phyloP scores from a whole-genome alignment of 2,113 vertebrate species.

The Chelonoidis abingdonii region DNA sequence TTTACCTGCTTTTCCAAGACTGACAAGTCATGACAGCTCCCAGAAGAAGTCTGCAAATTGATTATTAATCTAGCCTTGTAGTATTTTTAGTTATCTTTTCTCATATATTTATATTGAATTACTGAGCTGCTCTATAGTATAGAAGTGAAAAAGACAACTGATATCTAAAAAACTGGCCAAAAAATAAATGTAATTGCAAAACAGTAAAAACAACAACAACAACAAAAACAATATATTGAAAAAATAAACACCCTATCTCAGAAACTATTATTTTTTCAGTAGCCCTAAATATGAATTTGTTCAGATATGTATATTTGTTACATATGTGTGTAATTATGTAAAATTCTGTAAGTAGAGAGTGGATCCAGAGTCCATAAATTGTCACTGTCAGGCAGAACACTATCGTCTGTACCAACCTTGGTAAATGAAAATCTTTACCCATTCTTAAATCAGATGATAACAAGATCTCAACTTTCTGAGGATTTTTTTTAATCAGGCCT shows the following conservation, averaged over 20 bases:
- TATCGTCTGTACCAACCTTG: background rate
- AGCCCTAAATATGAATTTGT: slow-evolving; percentile 55
- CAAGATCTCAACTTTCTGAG: background rate
- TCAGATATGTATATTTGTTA: slow-evolving; percentile 48
- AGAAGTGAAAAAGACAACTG: slow-evolving; percentile 63
- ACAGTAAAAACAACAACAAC: slow-evolving; percentile 7
- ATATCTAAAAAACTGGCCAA: slow-evolving; percentile 61
- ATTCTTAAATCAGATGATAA: background rate
- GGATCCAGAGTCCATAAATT: slow-evolving; percentile 32
- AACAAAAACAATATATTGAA: slow-evolving; percentile 40
- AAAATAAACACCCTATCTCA: slow-evolving; percentile 50
- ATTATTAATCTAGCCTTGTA: slow-evolving; percentile 77
- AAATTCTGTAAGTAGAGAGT: slow-evolving; percentile 3
- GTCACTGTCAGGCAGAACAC: background rate
- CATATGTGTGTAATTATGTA: slow-evolving; percentile 20
- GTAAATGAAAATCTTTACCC: background rate
- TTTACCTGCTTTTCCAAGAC: slow-evolving; percentile 79
- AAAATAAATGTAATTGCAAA: slow-evolving; percentile 71
- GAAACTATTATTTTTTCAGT: slow-evolving; percentile 45
- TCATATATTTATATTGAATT: slow-evolving; percentile 73
- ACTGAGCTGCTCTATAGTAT: slow-evolving; percentile 52
- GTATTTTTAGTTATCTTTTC: slow-evolving; percentile 77
- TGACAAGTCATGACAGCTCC: slow-evolving; percentile 81
- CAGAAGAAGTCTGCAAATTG: slow-evolving; percentile 71
- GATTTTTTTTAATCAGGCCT: background rate